phyloP scores from a whole-genome alignment of 2,113 vertebrate species.

The Macrotis lagotis region DNA sequence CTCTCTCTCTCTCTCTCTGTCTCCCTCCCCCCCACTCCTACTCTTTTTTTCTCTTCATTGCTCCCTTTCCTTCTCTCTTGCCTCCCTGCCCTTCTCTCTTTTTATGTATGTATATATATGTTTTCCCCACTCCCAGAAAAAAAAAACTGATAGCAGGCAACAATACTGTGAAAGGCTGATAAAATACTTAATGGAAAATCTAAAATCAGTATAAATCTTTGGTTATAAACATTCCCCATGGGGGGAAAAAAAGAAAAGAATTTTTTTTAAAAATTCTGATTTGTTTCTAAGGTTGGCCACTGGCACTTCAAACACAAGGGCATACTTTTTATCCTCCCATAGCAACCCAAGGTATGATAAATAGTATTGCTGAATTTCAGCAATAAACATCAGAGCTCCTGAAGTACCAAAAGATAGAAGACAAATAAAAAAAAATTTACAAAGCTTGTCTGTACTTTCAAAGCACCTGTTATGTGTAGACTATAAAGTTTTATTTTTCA shows the following conservation, averaged over 20 bases:
- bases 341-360: not conserved
- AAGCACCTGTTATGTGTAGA: not conserved
- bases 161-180: not conserved
- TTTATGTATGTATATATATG: too few species aligned
- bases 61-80: too few species aligned
- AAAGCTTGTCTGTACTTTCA: not conserved
- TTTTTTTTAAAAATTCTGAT: constrained; percentile 27
- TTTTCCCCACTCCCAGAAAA: not conserved
- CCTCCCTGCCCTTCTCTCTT: too few species aligned
- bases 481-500: not conserved
- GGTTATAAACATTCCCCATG: constrained; percentile 47
- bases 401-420: not conserved
- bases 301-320: constrained; percentile 27
- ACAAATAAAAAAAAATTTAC: not conserved
- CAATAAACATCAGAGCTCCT: constrained; percentile 27
- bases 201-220: not conserved
- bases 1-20: too few species aligned
- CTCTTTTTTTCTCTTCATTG: too few species aligned
- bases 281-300: constrained; percentile 17
- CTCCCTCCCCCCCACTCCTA: not conserved
- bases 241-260: not conserved
- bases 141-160: not conserved
- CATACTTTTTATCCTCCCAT: constrained; percentile 4
- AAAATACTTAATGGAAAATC: constrained; percentile 36
- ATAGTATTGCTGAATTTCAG: not conserved